Evolutionary conservation across 2,113 vertebrate genomes (phyloP).

Genomic region (Deroptyus accipitrinus): DNA sequence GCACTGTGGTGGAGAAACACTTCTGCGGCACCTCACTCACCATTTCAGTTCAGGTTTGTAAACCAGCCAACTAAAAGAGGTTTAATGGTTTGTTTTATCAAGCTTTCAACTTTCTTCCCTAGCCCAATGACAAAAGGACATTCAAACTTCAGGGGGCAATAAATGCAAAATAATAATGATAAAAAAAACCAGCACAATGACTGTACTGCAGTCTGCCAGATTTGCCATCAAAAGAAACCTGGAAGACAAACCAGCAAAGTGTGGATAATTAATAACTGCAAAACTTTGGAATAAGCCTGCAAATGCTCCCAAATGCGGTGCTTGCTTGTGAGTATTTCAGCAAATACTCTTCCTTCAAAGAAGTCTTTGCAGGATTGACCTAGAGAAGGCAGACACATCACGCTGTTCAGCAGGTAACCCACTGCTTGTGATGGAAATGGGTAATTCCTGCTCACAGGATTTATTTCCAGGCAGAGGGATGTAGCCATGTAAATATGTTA

Average conservation of each 20-base stretch:
- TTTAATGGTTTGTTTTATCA: constrained; percentile 13
- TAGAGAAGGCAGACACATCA: not conserved
- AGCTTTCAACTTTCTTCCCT: not conserved
- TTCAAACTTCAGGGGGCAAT: not conserved
- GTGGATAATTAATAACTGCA: not conserved
- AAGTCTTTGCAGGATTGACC: not conserved
- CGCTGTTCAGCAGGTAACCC: not conserved
- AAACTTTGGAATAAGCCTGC: not conserved
- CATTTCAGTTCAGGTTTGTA: constrained; percentile 85
- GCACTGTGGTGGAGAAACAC: constrained; percentile 82
- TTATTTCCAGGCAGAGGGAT: not conserved
- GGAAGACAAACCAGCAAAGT: not conserved
- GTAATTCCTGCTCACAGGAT: not conserved
- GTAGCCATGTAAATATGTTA: not conserved
- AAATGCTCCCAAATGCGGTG: not conserved
- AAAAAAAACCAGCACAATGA: not conserved
- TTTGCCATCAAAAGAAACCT: not conserved
- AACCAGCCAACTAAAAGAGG: not conserved
- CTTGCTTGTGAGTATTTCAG: not conserved
- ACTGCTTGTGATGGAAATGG: not conserved
- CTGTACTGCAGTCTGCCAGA: not conserved
- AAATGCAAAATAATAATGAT: not conserved
- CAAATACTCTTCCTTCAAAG: not conserved
- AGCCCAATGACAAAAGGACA: not conserved
- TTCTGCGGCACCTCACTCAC: constrained; percentile 87